A percentile compares a stretch with the other conserved stretches of the same genome.
phyloP scores from a whole-genome alignment of 2,797 vertebrate species.

The Brachymystax lenok region DNA sequence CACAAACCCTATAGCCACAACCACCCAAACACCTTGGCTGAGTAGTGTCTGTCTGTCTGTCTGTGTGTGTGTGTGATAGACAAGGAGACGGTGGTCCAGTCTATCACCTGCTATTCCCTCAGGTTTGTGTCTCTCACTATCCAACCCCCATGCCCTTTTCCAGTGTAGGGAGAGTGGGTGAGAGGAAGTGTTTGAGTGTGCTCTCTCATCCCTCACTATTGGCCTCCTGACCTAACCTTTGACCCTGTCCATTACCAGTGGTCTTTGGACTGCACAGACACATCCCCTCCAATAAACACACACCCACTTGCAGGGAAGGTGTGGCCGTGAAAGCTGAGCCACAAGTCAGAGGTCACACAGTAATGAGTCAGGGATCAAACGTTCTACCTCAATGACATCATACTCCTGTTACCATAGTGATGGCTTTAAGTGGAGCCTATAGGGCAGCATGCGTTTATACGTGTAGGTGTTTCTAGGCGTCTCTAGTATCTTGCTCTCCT shows the following conservation, averaged over 20 bases:
- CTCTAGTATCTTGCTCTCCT: background rate
- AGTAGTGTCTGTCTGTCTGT: too few relatives aligned
- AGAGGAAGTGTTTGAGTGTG: background rate
- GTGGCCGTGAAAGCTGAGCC: slow-evolving; percentile 41
- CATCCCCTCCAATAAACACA: too few relatives aligned
- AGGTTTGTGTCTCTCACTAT: slow-evolving; percentile 37
- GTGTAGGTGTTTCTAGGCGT: background rate
- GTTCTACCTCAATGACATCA: slow-evolving; percentile 40
- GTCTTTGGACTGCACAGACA: slow-evolving; percentile 22
- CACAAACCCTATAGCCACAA: slow-evolving; percentile 20
- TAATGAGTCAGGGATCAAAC: slow-evolving; percentile 34
- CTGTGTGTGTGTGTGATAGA: background rate
- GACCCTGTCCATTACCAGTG: slow-evolving; percentile 45
- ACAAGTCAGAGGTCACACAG: slow-evolving; percentile 32
- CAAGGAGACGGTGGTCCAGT: slow-evolving; percentile 28
- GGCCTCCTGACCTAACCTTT: slow-evolving; percentile 53
- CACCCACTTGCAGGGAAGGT: slow-evolving; percentile 14
- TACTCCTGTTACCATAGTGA: slow-evolving; percentile 21
- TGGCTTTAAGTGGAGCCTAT: background rate
- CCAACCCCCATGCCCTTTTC: slow-evolving; percentile 37
- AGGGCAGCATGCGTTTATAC: background rate
- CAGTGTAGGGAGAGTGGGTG: slow-evolving; percentile 8
- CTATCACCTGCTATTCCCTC: slow-evolving; percentile 51
- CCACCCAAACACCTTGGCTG: background rate
- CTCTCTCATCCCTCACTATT: background rate